Conservation (phyloP, 2,797 vertebrate species). For the Eremophila alpestris region DNA sequence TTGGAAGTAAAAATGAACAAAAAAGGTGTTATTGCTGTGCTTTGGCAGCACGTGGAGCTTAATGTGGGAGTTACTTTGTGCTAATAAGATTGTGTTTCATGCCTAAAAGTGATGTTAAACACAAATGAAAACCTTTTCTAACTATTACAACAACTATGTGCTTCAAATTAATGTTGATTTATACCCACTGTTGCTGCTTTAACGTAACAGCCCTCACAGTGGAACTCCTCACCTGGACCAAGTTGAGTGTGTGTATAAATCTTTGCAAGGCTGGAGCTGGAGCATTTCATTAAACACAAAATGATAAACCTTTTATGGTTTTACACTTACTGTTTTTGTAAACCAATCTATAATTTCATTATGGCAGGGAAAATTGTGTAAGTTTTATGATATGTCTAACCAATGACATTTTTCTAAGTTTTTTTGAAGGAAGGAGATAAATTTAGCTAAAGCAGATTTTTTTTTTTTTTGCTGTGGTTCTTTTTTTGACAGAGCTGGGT, state of each 20-base stretch:
- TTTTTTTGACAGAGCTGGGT: neutral
- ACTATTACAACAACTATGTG: neutral
- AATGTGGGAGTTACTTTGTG: neutral
- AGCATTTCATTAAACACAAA: slow-evolving; percentile 10
- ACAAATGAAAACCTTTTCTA: neutral
- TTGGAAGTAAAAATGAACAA: neutral
- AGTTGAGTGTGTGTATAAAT: neutral
- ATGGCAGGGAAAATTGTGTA: neutral
- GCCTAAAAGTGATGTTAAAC: neutral
- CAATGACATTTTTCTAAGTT: neutral
- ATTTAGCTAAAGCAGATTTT: neutral
- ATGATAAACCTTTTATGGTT: neutral
- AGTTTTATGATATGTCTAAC: neutral
- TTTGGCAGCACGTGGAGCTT: neutral
- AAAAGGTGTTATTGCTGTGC: neutral
- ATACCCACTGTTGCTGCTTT: neutral
- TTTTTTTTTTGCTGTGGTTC: neutral
- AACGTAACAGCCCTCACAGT: neutral
- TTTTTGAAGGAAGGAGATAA: neutral
- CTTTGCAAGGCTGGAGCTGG: neutral
- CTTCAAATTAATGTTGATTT: neutral
- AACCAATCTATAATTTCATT: slow-evolving; percentile 11
- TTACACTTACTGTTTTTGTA: neutral
- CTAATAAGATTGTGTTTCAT: neutral
- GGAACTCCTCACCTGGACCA: slow-evolving; percentile 3